These are phyloP conservation scores for Toxonevra muliebris DNA, from an alignment of 2,888 invertebrate species.

Conservation along the genomic window DNA sequence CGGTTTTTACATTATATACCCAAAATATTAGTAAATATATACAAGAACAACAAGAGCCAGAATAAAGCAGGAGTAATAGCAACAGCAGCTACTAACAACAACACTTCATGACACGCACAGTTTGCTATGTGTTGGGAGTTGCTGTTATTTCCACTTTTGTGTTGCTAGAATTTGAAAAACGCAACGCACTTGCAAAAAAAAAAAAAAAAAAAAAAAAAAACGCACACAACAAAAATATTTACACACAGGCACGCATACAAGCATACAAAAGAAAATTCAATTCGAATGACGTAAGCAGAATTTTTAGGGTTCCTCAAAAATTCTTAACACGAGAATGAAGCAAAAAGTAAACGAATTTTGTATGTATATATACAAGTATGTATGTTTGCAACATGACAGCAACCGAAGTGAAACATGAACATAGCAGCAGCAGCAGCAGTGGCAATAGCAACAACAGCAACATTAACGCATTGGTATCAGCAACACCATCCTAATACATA, in stretches of 20 bases:
- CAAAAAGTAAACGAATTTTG: not conserved
- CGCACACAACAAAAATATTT: constrained; percentile 14
- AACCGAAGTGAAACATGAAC: not conserved
- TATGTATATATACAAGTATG: not conserved
- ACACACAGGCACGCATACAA: constrained; percentile 2
- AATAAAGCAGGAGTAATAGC: no score
- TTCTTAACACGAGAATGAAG: not conserved
- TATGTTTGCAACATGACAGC: not conserved
- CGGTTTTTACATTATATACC: no score
- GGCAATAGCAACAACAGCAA: not conserved
- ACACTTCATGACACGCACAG: constrained; percentile 17
- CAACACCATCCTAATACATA: no score
- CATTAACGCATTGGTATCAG: no score
- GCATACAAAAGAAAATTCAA: constrained; percentile 26
- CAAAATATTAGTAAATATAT: not conserved
- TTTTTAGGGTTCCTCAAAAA: constrained; percentile 3
- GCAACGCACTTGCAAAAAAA: constrained; percentile 31
- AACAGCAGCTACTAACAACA: not conserved
- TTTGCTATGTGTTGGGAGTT: not conserved
- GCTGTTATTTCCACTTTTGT: not conserved
- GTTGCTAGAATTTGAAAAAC: constrained; percentile 17
- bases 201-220: not conserved
- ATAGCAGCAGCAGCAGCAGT: not conserved
- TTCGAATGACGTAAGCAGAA: constrained; percentile 35
- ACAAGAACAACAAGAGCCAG: not conserved